Percentiles rank a stretch among this genome's conserved stretches.
These are phyloP conservation scores for Acromyrmex charruanus DNA, from an alignment of 1,140 invertebrate genomes.

Conservation along the genomic window DNA sequence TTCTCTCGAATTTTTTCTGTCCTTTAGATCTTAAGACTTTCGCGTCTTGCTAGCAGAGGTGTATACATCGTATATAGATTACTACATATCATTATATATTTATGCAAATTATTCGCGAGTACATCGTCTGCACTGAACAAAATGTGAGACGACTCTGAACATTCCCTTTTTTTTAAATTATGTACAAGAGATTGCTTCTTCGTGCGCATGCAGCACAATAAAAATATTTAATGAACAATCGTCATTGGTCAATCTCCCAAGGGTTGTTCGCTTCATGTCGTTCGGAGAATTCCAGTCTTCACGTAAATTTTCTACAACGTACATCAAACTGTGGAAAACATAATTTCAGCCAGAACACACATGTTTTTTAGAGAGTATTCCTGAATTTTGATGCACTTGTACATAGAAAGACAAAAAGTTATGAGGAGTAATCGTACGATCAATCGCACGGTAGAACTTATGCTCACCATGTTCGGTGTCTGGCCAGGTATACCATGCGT, in stretches of 20 bases:
- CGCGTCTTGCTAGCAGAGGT: background rate
- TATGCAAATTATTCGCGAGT: constrained; percentile 23
- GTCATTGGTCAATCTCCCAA: background rate
- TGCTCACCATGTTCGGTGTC: constrained; percentile 45
- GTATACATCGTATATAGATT: background rate
- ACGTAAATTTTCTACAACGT: constrained; percentile 2
- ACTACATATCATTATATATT: constrained; percentile 22
- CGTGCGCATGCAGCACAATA: background rate
- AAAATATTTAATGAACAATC: constrained; percentile 37
- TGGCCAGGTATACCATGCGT: constrained; percentile 49
- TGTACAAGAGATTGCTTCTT: background rate
- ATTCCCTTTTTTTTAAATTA: constrained; percentile 5
- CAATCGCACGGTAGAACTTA: constrained; percentile 41
- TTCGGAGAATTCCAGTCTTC: background rate
- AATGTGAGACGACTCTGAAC: background rate
- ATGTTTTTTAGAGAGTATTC: background rate
- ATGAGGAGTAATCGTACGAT: constrained; percentile 37
- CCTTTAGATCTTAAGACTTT: background rate
- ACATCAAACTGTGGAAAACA: constrained; percentile 3
- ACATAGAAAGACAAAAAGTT: background rate
- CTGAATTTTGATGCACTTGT: background rate
- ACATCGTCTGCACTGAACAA: background rate
- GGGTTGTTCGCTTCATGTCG: background rate
- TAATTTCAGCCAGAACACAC: background rate
- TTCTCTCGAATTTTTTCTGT: background rate